A percentile compares a stretch with the other conserved stretches of the same genome.
Evolutionary conservation across 1,140 invertebrate genomes (phyloP).

Genomic region (Bombus turneri): DNA sequence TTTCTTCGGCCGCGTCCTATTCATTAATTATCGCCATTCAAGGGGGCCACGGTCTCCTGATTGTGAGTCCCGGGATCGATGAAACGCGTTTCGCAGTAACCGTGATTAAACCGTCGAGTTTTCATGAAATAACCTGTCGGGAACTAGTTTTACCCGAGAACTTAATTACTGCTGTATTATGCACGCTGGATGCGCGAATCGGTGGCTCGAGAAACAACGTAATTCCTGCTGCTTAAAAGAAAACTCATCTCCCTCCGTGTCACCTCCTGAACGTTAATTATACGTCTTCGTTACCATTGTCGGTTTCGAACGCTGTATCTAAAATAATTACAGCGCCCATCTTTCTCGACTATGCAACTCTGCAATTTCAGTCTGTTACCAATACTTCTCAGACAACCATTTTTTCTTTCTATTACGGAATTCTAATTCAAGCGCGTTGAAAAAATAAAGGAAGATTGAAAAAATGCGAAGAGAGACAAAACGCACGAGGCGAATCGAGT

Average conservation of each 20-base stretch:
- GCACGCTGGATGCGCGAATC: constrained; percentile 29
- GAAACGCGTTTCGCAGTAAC: constrained; percentile 41
- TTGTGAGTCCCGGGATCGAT: constrained; percentile 46
- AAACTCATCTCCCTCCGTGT: neutral
- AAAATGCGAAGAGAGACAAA: constrained; percentile 10
- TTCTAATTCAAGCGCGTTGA: neutral
- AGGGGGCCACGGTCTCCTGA: constrained; percentile 27
- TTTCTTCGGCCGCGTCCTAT: constrained; percentile 26
- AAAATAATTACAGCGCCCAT: constrained; percentile 31
- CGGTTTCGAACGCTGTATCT: constrained; percentile 8
- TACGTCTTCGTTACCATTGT: constrained; percentile 42
- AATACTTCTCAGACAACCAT: neutral
- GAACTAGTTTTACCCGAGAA: constrained; percentile 37
- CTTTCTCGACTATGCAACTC: neutral
- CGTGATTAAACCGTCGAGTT: constrained; percentile 42
- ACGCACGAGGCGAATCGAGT: constrained; percentile 17
- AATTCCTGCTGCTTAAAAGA: constrained; percentile 37
- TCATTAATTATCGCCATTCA: constrained; percentile 52
- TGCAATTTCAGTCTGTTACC: neutral
- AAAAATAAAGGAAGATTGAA: neutral
- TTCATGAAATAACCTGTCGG: constrained; percentile 41
- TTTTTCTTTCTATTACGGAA: neutral
- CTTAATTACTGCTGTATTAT: constrained; percentile 48
- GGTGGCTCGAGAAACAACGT: constrained; percentile 35
- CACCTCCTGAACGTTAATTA: constrained; percentile 26